Base-by-base conservation (phyloP, 2,888 invertebrate genomes). In the Micropterix aruncella region DNA sequence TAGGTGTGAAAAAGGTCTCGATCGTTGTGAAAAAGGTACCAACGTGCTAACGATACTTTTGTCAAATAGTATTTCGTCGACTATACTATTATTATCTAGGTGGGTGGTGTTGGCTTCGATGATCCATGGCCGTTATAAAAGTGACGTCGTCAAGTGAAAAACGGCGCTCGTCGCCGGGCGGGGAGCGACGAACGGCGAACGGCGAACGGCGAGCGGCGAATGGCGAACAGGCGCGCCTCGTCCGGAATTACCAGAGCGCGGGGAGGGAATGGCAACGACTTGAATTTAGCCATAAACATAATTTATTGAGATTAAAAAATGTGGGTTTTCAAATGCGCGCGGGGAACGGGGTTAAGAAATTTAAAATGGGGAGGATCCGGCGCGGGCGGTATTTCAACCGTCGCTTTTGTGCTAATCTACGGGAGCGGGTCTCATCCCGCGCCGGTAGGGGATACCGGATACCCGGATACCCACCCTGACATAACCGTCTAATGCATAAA, bases 291-390 rank as follows among this genome's bases (percentile, higher is more conserved):
- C 70, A 70, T 70, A 70, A 69, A 70, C 69, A 68, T 70, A 69
- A 70, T 70, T 70, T 70, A 70, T 70, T 66, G 70, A 70, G 70
- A 70, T 70, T 70, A 70, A 70, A 70, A 70, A 70, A 70, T 69
- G 67, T 66, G 69, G 68, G 66, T 67, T 68, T 66, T 67, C 66
- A 66, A 65, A 63, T 63, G 68, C 66, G 68, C 66, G 66, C 12
- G 27, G 27, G 27, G 27, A 27, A 27, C 7, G 27, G 27, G 27
- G 12, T 27, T 27, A 7, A 12, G 27, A 27, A 27, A 27, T 27
- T 27, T 27, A 27, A 27, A 27, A 27, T 27, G 27, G 27, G 27
- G 27, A 7, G 27, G 27, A 27, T 12, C 7, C 12, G 27, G 12
- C 27, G 27, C 12, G 27, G 12, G 12, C 5, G 7, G 27, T 27